These are phyloP conservation scores for human DNA, from an alignment of 2,113 vertebrate genomes.

Conservation along the genomic window GRCh38 chr9:102469001-102469500, in stretches of 20 bases:
- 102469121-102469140: not conserved
- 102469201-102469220: not conserved
- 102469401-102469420: too few relatives aligned
- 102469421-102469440: too few relatives aligned
- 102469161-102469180: not conserved
- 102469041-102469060: not conserved
- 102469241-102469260: not conserved
- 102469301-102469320: too few relatives aligned
- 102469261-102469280: not conserved
- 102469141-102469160: not conserved
- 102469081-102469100: not conserved
- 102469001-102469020: not conserved
- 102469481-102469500: too few relatives aligned
- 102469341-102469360: too few relatives aligned
- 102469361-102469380: too few relatives aligned
- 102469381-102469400: too few relatives aligned
- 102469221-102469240: not conserved
- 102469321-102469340: too few relatives aligned
- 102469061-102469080: not conserved
- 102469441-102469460: too few relatives aligned
- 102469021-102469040: not conserved
- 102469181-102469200: not conserved
- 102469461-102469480: too few relatives aligned
- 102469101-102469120: not conserved
- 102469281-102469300: not conserved